Percentiles rank a stretch among this genome's conserved stretches.
These are phyloP conservation scores for Haliclona indistincta DNA, from an alignment of 37 sponge, comb jelly and placozoan species.

Conservation along the genomic window DNA sequence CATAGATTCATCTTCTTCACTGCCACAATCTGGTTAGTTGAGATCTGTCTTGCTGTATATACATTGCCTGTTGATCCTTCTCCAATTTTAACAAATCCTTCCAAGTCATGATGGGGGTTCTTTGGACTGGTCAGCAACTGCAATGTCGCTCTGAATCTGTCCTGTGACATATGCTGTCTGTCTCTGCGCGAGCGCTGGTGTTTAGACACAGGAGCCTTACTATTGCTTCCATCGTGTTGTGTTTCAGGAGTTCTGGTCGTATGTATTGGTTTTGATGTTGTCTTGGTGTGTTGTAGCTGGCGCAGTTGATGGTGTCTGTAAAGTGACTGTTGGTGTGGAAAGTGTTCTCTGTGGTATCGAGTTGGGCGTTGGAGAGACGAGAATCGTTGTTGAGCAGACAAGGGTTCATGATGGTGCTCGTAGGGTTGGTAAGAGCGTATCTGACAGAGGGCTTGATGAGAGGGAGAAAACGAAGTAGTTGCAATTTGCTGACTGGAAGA, in stretches of 20 bases:
- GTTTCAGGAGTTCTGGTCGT: neutral
- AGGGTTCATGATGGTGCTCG: neutral
- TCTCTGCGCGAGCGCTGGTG: neutral
- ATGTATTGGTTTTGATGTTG: neutral
- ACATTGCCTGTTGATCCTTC: slow-evolving; percentile 91
- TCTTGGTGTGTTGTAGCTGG: neutral
- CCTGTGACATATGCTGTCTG: slow-evolving; percentile 42
- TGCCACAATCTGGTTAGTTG: slow-evolving; percentile 58
- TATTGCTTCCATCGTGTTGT: slow-evolving; percentile 10
- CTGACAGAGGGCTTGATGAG: neutral
- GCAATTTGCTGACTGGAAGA: slow-evolving; percentile 45
- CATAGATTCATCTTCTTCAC: slow-evolving; percentile 93
- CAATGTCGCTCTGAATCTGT: slow-evolving; percentile 51
- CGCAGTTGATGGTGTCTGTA: neutral
- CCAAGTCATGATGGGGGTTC: slow-evolving; percentile 30
- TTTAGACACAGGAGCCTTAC: neutral
- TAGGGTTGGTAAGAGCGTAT: slow-evolving; percentile 4
- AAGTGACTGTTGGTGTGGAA: neutral
- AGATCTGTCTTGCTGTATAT: slow-evolving; percentile 58
- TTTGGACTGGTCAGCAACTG: slow-evolving; percentile 33
- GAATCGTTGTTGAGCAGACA: slow-evolving; percentile 6
- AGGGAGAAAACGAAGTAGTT: neutral
- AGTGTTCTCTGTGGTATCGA: too few species aligned
- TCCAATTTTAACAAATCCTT: slow-evolving; percentile 64
- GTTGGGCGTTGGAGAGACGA: slow-evolving; percentile 11